Percentiles rank a stretch among this genome's conserved stretches.
Evolutionary conservation across 2,888 invertebrate genomes (phyloP).

Genomic region (Lymantria dispar): DNA sequence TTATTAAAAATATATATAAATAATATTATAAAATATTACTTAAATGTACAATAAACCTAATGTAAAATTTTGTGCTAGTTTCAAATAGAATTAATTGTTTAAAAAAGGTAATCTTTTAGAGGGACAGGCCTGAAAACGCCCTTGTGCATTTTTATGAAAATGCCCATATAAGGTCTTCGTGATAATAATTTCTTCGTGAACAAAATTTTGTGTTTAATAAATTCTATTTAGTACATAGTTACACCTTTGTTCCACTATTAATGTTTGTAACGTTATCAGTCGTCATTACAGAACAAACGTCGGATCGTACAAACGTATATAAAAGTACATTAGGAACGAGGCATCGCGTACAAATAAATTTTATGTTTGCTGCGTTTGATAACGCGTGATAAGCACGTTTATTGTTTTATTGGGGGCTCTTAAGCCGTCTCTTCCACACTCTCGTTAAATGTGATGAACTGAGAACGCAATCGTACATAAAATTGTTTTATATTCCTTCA

Average conservation of each 20-base stretch:
- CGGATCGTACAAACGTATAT: constrained; percentile 67
- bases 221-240: not conserved
- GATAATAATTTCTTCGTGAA: no score
- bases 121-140: no score
- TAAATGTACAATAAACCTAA: no score
- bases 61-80: no score
- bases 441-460: constrained; percentile 41
- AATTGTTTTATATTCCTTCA: constrained; percentile 41
- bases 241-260: constrained; percentile 21
- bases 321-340: constrained; percentile 48
- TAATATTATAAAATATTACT: no score
- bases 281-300: constrained; percentile 59
- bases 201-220: not conserved
- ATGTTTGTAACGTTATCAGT: constrained; percentile 46
- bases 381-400: constrained; percentile 70
- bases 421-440: constrained; percentile 39
- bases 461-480: constrained; percentile 42
- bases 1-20: no score
- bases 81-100: no score
- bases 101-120: no score
- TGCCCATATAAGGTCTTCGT: no score
- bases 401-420: constrained; percentile 77
- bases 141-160: no score
- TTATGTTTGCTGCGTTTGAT: constrained; percentile 71
- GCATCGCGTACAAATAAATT: constrained; percentile 67